These are phyloP conservation scores for Drosophila stalkeri DNA, from an alignment of 2,888 invertebrate genomes.

Conservation along the genomic window DNA sequence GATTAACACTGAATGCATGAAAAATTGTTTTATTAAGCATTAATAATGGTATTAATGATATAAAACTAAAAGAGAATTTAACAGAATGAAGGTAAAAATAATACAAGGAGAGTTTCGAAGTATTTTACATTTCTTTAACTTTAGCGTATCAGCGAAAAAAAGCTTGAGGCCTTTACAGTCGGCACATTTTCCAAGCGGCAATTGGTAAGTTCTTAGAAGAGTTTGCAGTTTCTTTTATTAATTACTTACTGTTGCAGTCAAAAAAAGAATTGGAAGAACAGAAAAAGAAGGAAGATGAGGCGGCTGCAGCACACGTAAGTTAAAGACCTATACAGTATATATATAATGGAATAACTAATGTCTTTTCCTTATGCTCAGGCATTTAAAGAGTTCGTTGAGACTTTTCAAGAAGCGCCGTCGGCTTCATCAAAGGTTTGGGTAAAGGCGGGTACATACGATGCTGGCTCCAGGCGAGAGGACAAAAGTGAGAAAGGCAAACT, in stretches of 20 bases:
- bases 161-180: constrained; percentile 91
- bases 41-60: constrained; percentile 1
- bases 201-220: constrained; percentile 79
- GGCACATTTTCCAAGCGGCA: constrained; percentile 89
- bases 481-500: constrained; percentile 94
- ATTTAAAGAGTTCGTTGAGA: constrained; percentile 98
- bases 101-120: neutral
- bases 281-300: constrained; percentile 94
- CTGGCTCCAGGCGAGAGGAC: constrained; percentile 96
- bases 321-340: neutral
- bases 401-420: constrained; percentile 95
- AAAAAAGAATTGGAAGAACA: constrained; percentile 94
- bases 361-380: constrained; percentile 86
- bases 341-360: neutral
- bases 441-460: constrained; percentile 98
- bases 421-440: constrained; percentile 97
- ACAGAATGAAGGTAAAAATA: constrained; percentile 59
- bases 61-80: neutral
- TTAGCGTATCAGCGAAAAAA: constrained; percentile 89
- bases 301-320: constrained; percentile 94
- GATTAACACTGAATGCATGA: neutral
- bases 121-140: constrained; percentile 17
- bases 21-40: constrained; percentile 14
- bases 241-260: constrained; percentile 83
- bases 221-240: neutral